A percentile compares a stretch with the other conserved stretches of the same genome.
Evolutionary conservation across 2,888 invertebrate species (phyloP).

Genomic region (Caenorhabditis panamensis): DNA sequence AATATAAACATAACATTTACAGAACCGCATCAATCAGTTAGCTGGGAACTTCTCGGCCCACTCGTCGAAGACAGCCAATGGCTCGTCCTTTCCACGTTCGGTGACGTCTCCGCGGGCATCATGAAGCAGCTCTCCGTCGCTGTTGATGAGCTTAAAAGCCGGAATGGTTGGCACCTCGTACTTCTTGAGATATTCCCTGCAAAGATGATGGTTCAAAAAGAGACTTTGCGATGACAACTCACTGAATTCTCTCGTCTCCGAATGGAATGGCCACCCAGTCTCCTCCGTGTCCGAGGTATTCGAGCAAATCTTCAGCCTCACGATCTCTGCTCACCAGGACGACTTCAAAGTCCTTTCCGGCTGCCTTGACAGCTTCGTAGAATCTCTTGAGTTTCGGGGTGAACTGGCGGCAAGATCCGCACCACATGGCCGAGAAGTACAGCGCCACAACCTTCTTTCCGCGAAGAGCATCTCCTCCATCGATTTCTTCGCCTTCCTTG

Average conservation of each 20-base stretch:
- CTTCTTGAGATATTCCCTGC: constrained; percentile 67
- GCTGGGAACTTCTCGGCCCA: constrained; percentile 57
- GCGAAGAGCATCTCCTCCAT: constrained; percentile 71
- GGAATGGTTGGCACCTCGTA: constrained; percentile 81
- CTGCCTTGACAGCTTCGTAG: constrained; percentile 68
- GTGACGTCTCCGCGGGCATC: constrained; percentile 82
- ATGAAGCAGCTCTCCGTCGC: constrained; percentile 82
- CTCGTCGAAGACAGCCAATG: constrained; percentile 53
- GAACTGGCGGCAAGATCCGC: constrained; percentile 76
- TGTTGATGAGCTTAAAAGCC: constrained; percentile 82
- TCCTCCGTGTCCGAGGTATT: constrained; percentile 79
- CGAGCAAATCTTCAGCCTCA: constrained; percentile 75
- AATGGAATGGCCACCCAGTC: constrained; percentile 75
- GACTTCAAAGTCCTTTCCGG: constrained; percentile 74
- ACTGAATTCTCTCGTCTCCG: constrained; percentile 75
- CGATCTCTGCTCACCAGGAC: constrained; percentile 76
- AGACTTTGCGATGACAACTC: constrained; percentile 22
- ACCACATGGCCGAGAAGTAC: constrained; percentile 84
- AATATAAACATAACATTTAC: too few relatives aligned
- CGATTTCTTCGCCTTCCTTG: constrained; percentile 66
- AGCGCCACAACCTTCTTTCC: constrained; percentile 80
- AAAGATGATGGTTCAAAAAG: not conserved
- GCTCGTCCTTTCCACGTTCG: constrained; percentile 61
- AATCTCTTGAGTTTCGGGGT: constrained; percentile 76
- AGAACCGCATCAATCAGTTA: not conserved